These are phyloP conservation scores for Coptotermes formosanus DNA, from an alignment of 1,140 invertebrate species.

Conservation along the genomic window DNA sequence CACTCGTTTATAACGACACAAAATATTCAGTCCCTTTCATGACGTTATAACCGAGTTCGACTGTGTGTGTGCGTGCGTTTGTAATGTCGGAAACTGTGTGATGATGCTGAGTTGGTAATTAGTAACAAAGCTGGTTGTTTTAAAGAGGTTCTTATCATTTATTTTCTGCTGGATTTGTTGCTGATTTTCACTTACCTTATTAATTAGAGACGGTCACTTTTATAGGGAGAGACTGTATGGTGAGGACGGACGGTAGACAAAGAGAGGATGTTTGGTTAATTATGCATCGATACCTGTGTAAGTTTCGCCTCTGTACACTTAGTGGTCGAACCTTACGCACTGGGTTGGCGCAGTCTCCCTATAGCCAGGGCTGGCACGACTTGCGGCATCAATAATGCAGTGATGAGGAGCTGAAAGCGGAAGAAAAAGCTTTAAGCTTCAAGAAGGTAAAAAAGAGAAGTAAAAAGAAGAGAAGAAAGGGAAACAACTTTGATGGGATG, in stretches of 20 bases:
- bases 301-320: background rate
- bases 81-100: too few species aligned
- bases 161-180: too few species aligned
- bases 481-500: constrained; percentile 18
- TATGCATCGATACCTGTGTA: constrained; percentile 12
- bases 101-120: too few species aligned
- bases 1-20: too few species aligned
- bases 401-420: background rate
- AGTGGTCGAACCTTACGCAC: background rate
- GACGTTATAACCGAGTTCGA: too few species aligned
- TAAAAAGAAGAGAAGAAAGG: background rate
- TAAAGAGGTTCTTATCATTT: too few species aligned
- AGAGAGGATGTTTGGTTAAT: background rate
- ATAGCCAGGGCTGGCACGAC: background rate
- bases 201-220: too few species aligned
- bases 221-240: background rate
- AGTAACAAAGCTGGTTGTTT: too few species aligned
- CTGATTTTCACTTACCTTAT: too few species aligned
- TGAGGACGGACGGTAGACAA: background rate
- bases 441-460: background rate
- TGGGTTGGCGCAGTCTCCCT: background rate
- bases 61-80: too few species aligned
- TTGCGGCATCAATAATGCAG: background rate
- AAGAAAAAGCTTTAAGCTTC: background rate
- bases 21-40: too few species aligned